Evolutionary conservation across 64 coral and sea anemone species (phyloP).

Genomic region (Dendrophyllia cribrosa): DNA sequence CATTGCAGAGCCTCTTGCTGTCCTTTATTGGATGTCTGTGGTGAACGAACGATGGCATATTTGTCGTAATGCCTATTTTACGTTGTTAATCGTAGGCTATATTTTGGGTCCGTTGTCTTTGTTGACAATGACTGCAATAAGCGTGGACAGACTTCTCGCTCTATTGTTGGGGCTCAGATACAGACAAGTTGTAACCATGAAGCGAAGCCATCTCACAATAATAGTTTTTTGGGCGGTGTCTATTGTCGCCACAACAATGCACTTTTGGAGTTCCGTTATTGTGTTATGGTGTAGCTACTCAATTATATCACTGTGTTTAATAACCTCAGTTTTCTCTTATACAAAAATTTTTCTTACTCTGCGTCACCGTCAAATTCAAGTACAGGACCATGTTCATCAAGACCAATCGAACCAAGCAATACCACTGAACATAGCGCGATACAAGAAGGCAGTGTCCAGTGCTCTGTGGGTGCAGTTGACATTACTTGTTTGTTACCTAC

Average conservation of each 20-base stretch:
- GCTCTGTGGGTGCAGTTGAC: conserved; percentile 4
- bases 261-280: neutral
- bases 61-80: neutral
- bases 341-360: neutral
- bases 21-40: neutral
- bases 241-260: neutral
- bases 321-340: neutral
- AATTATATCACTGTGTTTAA: neutral
- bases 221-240: neutral
- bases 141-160: conserved; percentile 32
- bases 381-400: neutral
- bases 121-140: conserved; percentile 2
- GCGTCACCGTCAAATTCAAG: neutral
- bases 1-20: neutral
- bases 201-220: neutral
- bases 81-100: no score
- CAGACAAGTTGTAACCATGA: neutral
- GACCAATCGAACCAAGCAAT: neutral
- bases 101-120: neutral
- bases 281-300: neutral
- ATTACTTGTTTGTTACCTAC: neutral
- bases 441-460: neutral
- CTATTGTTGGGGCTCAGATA: conserved; percentile 10
- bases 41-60: neutral
- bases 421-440: conserved; percentile 16